Base-by-base conservation (phyloP, 1,140 invertebrate species). In the Callitettix versicolor region DNA sequence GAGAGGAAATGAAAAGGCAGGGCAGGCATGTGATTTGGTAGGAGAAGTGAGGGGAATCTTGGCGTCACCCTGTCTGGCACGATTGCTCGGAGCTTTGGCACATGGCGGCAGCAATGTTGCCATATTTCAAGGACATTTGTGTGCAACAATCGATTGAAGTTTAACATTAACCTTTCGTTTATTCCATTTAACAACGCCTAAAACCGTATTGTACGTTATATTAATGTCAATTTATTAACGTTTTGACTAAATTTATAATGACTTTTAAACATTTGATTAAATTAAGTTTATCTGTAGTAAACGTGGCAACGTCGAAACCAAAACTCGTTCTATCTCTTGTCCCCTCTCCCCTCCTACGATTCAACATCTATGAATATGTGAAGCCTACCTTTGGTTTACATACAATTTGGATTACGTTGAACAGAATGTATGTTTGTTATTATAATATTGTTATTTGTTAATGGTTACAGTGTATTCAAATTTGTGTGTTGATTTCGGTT, bases 41-140 rank as follows among this genome's bases (percentile, higher is more conserved):
- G 26, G 26, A 30, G 26, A 30, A 30, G 9, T 3, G 26, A 56
- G 57, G 43, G 47, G 58, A 55, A 48, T 58, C 46, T 56, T 56
- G 57, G 61, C 64, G 62, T 63, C 85, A 87, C 84, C 84, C 81
- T 87, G 85, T 88, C 85, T 88, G 83, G 82, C 79, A 75, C 79
- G 81, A 81, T 79, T 70, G 67, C 71, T 71, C 70, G 69, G 68
- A 72, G 26, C 26, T 30, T 70, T 67, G 70, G 68, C 67, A 63
- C 60, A 58, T 60, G 65, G 55, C 59, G 43, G 46, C 52, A 46
- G 59, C 79, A 63, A 55, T 70, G 83, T 84, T 86, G 83, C 78
- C 83, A 73, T 64, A 66, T 75, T 68, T 72, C 70, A 42, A 50
- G 49, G 20, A 69, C 71, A 63, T 69, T 73, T 73, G 72, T 74